phyloP scores from a whole-genome alignment of 2,113 vertebrate species.

The Sceloporus undulatus region DNA sequence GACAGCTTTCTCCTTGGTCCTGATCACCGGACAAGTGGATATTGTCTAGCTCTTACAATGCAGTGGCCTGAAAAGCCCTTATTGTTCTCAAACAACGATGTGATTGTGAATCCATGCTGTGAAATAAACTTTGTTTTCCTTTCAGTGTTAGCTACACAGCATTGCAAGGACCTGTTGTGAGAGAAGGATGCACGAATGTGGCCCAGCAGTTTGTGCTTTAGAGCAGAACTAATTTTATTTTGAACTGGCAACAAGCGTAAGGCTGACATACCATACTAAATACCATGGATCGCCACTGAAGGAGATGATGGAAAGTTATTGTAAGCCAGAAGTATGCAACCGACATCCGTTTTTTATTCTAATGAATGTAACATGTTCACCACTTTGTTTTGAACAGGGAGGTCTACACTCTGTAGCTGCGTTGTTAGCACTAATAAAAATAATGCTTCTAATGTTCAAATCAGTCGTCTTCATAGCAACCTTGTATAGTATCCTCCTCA shows the following conservation, averaged over 20 bases:
- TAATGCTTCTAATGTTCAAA: neutral
- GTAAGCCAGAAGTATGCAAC: neutral
- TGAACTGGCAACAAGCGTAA: neutral
- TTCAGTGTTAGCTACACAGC: too few species aligned
- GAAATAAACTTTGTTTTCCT: neutral
- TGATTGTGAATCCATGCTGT: neutral
- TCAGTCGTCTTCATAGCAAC: neutral
- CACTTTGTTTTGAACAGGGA: too few species aligned
- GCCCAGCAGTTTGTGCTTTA: neutral
- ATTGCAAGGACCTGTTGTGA: neutral
- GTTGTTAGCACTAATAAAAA: neutral
- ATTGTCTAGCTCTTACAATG: neutral
- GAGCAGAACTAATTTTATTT: neutral
- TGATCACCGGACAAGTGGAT: conserved; percentile 27
- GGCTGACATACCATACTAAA: neutral
- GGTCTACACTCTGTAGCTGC: neutral
- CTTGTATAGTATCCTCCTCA: neutral
- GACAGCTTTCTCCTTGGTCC: neutral
- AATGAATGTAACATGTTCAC: neutral
- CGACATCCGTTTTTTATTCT: neutral
- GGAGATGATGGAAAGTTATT: neutral
- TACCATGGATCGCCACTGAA: neutral
- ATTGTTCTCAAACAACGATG: conserved; percentile 22
- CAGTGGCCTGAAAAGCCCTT: neutral
- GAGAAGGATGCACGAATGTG: neutral